These are phyloP conservation scores for Vombatus ursinus DNA, from an alignment of 2,113 vertebrate species.

Conservation along the genomic window DNA sequence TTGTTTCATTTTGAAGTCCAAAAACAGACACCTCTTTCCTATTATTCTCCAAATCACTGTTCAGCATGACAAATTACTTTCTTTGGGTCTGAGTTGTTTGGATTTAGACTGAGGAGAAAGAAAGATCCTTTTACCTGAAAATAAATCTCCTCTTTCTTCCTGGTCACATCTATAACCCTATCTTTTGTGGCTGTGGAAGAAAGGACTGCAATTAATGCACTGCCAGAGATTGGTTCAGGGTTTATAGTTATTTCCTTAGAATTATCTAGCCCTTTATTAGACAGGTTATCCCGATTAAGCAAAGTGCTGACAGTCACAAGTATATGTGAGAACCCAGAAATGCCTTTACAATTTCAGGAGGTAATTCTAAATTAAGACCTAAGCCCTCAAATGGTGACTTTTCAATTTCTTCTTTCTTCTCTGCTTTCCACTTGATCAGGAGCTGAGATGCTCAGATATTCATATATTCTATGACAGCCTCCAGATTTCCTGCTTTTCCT, in stretches of 20 bases:
- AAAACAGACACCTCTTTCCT: background rate
- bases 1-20: background rate
- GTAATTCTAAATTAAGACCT: conserved; percentile 50
- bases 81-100: background rate
- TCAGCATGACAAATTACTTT: conserved; percentile 52
- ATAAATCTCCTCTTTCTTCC: background rate
- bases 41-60: background rate
- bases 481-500: background rate
- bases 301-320: background rate
- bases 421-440: background rate
- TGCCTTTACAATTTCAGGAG: background rate
- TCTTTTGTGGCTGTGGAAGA: conserved; percentile 13
- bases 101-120: conserved; percentile 27
- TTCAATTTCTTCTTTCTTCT: background rate
- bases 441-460: background rate
- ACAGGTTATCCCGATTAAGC: background rate
- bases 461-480: background rate
- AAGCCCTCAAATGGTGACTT: background rate
- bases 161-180: background rate
- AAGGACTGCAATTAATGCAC: conserved; percentile 47
- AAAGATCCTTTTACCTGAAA: conserved; percentile 39
- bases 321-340: conserved; percentile 39
- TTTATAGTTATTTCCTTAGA: conserved; percentile 58
- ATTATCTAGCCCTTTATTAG: conserved; percentile 36
- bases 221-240: conserved; percentile 31